A percentile compares a stretch with the other conserved stretches of the same genome.
Evolutionary conservation across 2,888 invertebrate genomes (phyloP).

Genomic region (Netelia inedita): DNA sequence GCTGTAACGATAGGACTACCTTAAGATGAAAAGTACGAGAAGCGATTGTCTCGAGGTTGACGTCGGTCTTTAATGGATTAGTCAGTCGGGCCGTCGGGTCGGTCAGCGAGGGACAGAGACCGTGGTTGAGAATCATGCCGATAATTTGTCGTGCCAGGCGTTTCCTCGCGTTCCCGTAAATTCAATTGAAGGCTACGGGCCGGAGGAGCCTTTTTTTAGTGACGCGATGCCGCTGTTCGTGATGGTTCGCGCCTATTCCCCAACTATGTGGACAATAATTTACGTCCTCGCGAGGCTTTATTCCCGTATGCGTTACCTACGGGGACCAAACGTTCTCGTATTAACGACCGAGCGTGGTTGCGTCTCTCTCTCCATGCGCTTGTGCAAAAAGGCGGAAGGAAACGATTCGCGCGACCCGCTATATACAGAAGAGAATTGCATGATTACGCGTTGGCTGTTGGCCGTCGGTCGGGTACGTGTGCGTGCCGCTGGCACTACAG

Average conservation of each 20-base stretch:
- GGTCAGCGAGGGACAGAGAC: constrained; percentile 1
- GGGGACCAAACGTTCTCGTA: neutral
- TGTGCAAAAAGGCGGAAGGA: constrained; percentile 52
- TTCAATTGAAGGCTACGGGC: constrained; percentile 70
- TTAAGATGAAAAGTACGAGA: constrained; percentile 26
- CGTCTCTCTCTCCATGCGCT: neutral
- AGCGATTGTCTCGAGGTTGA: neutral
- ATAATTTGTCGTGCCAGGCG: constrained; percentile 71
- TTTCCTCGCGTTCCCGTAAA: constrained; percentile 69
- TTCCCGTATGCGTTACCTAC: too few relatives aligned
- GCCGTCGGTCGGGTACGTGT: constrained; percentile 1
- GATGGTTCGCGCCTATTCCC: too few relatives aligned
- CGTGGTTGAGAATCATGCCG: constrained; percentile 68
- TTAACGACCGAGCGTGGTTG: neutral
- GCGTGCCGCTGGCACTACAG: constrained; percentile 5
- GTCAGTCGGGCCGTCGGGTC: constrained; percentile 37
- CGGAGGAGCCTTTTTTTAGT: too few relatives aligned
- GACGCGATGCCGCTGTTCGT: too few relatives aligned
- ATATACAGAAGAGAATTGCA: constrained; percentile 54
- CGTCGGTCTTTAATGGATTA: constrained; percentile 67
- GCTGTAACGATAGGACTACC: too few relatives aligned
- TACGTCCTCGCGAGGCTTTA: too few relatives aligned
- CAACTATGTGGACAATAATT: too few relatives aligned
- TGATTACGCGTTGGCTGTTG: constrained; percentile 52
- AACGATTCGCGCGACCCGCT: constrained; percentile 55